A percentile compares a stretch with the other conserved stretches of the same genome.
These are phyloP conservation scores for Leucozona laternaria DNA, from an alignment of 2,888 invertebrate genomes.

Conservation along the genomic window DNA sequence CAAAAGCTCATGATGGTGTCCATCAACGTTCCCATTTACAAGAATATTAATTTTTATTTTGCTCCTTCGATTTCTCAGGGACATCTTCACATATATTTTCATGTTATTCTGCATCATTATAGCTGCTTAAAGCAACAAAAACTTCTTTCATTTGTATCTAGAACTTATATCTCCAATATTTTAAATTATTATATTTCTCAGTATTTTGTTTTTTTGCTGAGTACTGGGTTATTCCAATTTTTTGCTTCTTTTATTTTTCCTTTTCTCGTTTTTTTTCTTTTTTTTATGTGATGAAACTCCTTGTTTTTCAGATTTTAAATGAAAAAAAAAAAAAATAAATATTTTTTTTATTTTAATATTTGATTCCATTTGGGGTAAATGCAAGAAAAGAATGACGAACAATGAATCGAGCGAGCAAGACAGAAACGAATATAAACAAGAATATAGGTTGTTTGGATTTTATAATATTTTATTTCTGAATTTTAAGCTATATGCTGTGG, in stretches of 20 bases:
- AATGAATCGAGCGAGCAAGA: neutral
- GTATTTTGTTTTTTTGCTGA: neutral
- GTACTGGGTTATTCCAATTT: neutral
- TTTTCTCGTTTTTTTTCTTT: neutral
- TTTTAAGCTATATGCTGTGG: neutral
- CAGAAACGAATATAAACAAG: neutral
- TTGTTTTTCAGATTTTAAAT: constrained; percentile 18
- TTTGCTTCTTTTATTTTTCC: neutral
- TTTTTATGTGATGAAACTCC: constrained; percentile 9
- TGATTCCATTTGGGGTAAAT: constrained; percentile 2
- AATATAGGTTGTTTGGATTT: neutral
- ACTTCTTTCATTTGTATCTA: constrained; percentile 23
- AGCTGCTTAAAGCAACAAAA: constrained; percentile 5
- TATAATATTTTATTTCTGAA: constrained; percentile 20
- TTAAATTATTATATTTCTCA: constrained; percentile 51
- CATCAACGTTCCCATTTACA: constrained; percentile 38
- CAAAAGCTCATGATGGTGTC: constrained; percentile 3
- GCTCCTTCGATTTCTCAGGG: constrained; percentile 2
- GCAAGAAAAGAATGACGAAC: constrained; percentile 22
- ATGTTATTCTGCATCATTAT: constrained; percentile 16
- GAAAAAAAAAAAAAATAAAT: constrained; percentile 9
- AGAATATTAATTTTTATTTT: constrained; percentile 44
- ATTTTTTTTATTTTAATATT: neutral
- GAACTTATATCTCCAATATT: constrained; percentile 58
- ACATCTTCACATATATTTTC: constrained; percentile 33